phyloP scores from a whole-genome alignment of 2,113 vertebrate genomes.

The Gulo gulo region DNA sequence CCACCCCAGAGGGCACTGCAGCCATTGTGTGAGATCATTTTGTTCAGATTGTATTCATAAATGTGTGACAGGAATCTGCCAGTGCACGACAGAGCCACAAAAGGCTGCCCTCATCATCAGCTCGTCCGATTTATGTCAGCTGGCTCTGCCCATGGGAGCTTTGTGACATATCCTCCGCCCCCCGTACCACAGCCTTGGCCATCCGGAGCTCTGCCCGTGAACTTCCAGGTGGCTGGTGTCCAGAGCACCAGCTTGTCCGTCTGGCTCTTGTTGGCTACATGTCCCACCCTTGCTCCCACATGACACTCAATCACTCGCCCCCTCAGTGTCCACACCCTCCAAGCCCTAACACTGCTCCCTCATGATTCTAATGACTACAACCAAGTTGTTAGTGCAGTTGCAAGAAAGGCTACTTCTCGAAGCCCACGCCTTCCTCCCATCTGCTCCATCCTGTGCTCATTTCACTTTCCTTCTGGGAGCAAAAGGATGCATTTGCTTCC shows the following conservation, averaged over 20 bases:
- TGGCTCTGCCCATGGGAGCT: neutral
- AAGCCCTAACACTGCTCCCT: neutral
- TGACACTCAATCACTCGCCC: neutral
- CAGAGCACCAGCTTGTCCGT: neutral
- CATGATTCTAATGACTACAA: accelerated
- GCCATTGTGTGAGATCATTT: neutral
- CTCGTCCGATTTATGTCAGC: neutral
- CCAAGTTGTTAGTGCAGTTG: neutral
- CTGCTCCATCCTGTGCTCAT: neutral
- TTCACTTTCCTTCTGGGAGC: neutral
- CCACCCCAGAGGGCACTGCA: neutral
- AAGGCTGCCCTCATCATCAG: neutral
- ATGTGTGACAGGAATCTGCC: neutral
- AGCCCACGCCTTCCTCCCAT: neutral
- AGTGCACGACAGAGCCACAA: neutral
- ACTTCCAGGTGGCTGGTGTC: neutral
- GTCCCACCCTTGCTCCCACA: neutral
- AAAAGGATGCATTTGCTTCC: neutral
- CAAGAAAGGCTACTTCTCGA: neutral
- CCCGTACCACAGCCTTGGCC: neutral
- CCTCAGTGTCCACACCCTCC: neutral
- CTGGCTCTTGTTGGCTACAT: neutral
- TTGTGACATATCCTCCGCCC: neutral
- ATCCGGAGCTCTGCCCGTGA: neutral
- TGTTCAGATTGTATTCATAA: neutral